Conservation (phyloP, 2,797 vertebrate species). For the Acipenser transmontanus region DNA sequence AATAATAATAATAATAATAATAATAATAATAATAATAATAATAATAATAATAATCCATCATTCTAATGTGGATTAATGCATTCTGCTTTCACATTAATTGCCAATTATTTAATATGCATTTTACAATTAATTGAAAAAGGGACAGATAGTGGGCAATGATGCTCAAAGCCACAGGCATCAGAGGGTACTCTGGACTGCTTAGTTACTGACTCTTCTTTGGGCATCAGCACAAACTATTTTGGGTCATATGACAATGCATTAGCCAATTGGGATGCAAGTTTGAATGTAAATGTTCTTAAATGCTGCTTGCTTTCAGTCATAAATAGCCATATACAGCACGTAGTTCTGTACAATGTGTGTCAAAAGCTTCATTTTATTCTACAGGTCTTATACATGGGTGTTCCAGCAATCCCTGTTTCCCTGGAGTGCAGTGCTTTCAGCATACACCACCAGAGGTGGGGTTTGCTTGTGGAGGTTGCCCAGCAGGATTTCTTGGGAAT, state of each 20-base stretch:
- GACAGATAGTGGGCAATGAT: no score
- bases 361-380: no score
- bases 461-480: conserved; percentile 62
- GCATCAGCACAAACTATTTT: not conserved
- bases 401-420: conserved; percentile 48
- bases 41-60: not conserved
- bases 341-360: no score
- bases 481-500: conserved; percentile 52
- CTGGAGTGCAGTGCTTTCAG: conserved; percentile 61
- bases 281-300: no score
- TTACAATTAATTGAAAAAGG: no score
- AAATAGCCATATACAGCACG: not conserved
- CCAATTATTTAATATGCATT: no score
- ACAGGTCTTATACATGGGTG: conserved; percentile 37
- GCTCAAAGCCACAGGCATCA: no score
- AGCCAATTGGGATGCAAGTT: not conserved
- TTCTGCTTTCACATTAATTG: no score
- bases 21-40: not conserved
- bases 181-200: no score
- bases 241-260: not conserved
- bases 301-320: not conserved
- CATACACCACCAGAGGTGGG: conserved; percentile 49
- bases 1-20: no score
- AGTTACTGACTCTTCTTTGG: no score
- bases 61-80: no score